Base-by-base conservation (phyloP, 2,797 vertebrate genomes). In the Melanotaenia trifasciata region DNA sequence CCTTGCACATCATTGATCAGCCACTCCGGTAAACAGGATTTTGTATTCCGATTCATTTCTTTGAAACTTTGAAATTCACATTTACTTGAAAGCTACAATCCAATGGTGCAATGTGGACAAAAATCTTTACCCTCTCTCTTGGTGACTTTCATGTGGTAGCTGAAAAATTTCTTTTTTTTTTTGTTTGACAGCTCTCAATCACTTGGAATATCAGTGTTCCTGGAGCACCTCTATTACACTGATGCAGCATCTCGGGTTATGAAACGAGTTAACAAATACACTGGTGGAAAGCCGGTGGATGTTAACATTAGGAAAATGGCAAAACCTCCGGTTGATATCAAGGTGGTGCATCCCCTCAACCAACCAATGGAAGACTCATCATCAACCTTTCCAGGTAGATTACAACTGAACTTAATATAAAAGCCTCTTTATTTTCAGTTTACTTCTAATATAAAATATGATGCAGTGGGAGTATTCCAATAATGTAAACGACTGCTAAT, bases 211-310 rank as follows among this genome's bases (percentile, higher is more conserved):
- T 94, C 96, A 8, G 24, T 97, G 66, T 98, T 97, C 81, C 90
- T 90, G 86, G 95, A 96, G 33, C 71, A 91, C 16, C 71, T 98
- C 3, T 98, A 96, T 88, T 96, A 96, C 87, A 95, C 94, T 28
- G 94, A 96, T 20, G 76, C 86, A 33, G 92, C 85, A 58, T 94
- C 92, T 6, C 89, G 84, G 51, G 85, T 88, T 2, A 95, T 99
- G 80, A 95, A 92, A 86, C 93, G 90, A 91, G 87, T 95, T 16
- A 93, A 95, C 88, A 99, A 97, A 85, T 93, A 95, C 68, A 94
- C 92, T 0, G 96, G 96, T 30, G 94, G 95, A 30, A 72, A 91
- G 22, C 47, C 88, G 2, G 87, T 92, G 38, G 91, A 87, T 43
- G 93, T 98, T 38, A 96, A 89, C 75, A 69, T 91, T 22, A 93